Evolutionary conservation across 2,113 vertebrate species (phyloP).

Genomic region (Saiga tatarica): DNA sequence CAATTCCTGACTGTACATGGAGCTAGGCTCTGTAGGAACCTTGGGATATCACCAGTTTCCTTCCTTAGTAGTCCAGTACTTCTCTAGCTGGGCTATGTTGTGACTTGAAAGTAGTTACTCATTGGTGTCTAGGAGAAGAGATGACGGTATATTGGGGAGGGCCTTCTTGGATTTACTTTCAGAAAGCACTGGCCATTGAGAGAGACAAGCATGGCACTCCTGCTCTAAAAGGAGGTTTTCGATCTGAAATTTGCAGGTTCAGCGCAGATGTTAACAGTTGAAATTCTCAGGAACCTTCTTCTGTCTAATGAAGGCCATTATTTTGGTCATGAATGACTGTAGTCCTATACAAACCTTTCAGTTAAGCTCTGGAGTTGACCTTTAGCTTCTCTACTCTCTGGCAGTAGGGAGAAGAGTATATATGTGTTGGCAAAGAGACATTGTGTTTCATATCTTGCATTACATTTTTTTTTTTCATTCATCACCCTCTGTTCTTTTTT

Average conservation of each 20-base stretch:
- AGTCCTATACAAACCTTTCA: neutral
- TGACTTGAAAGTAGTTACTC: neutral
- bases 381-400: neutral
- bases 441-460: neutral
- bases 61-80: neutral
- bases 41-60: neutral
- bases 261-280: neutral
- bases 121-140: neutral
- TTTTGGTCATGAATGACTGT: neutral
- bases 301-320: neutral
- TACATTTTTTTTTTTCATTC: neutral
- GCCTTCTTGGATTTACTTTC: neutral
- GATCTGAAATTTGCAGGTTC: neutral
- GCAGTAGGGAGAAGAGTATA: neutral
- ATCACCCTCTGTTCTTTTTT: neutral
- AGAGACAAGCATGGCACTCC: neutral
- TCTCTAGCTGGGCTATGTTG: neutral
- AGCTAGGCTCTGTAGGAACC: neutral
- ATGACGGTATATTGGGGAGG: neutral
- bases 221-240: neutral
- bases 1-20: neutral
- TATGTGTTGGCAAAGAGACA: neutral
- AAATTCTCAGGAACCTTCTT: neutral
- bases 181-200: neutral
- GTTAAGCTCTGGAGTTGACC: neutral